Base-by-base conservation (phyloP, 37 sponge, comb jelly and placozoan genomes). In the Geodia barretti region DNA sequence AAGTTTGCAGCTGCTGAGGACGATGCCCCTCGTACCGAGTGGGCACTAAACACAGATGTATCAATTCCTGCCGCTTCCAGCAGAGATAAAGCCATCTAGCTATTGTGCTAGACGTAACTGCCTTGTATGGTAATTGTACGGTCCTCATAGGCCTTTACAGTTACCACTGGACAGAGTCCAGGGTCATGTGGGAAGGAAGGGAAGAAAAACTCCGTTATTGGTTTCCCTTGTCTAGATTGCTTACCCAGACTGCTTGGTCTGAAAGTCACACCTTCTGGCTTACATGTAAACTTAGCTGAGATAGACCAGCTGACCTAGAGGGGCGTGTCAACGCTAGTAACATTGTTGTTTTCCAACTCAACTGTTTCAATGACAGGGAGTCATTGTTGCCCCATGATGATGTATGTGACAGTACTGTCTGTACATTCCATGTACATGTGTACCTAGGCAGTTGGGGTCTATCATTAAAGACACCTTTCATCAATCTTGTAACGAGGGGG, bases 191-290 rank as follows among this genome's bases (percentile, higher is more conserved):
- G 65, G 67, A 36, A 78, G 40, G 43, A 36, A 17, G 79, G 39
- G 33, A 75, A 83, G 70, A 83, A 64, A 41, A 83, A 83, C 17
- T 74, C 76, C 2, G 84, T 37, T 35, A 64, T 7, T 41, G 73
- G 41, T 71, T 70, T 72, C 3, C 29, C n/a, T 29, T 60, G 73
- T 36, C 72, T 72, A 8, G 75, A 70, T 1, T 77, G 79, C 39
- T 78, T 85, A 26, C 79, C 73, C 73, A 77, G 54, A 33, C 34
- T 61, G n/a, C n/a, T 60, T 25, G 84, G 69, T 20, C 20, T n/a
- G 32, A 83, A 83, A 19, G 67, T 42, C n/a, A 75, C 69, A 47
- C 84, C 84, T 43, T 83, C 84, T 4, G 76, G 84, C 47, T 17
- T 29, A 35, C 2, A 66, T 79, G 24, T 1, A 75, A 59, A 35